Conservation (phyloP, 2,797 vertebrate species). For the Pygocentrus nattereri region DNA sequence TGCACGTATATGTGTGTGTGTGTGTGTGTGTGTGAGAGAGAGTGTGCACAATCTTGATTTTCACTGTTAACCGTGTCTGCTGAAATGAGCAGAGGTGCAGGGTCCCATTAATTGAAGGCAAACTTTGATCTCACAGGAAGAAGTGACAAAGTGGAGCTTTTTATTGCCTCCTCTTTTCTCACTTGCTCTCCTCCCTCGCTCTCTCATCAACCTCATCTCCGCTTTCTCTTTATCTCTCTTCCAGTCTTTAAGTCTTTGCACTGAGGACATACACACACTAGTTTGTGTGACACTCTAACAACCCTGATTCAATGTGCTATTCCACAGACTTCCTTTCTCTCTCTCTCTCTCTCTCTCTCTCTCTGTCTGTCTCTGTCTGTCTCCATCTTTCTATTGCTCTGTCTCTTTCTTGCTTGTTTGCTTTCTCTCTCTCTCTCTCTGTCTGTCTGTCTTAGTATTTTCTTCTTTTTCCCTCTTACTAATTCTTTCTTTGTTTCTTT, state of each 20-base stretch:
- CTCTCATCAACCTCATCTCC: neutral
- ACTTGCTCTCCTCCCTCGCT: neutral
- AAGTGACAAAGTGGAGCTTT: slow-evolving; percentile 2
- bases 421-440: neutral
- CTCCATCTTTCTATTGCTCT: no score
- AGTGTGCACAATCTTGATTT: slow-evolving; percentile 11
- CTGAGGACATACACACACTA: neutral
- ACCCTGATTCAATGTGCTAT: neutral
- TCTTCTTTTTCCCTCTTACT: no score
- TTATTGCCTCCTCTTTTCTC: neutral
- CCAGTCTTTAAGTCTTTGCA: neutral
- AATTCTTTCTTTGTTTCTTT: neutral
- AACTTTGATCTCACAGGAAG: slow-evolving; percentile 3
- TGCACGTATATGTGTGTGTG: slow-evolving; percentile 19
- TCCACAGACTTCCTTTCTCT: neutral
- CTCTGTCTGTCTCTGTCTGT: no score
- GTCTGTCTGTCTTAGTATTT: no score
- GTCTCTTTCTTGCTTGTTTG: no score
- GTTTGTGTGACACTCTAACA: no score
- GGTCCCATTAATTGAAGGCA: neutral
- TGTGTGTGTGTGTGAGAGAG: neutral
- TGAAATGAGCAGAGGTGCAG: neutral
- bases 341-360: neutral
- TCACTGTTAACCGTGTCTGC: neutral
- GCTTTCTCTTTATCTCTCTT: neutral